phyloP scores from a whole-genome alignment of 2,113 vertebrate genomes.

The Ceratotherium simum region DNA sequence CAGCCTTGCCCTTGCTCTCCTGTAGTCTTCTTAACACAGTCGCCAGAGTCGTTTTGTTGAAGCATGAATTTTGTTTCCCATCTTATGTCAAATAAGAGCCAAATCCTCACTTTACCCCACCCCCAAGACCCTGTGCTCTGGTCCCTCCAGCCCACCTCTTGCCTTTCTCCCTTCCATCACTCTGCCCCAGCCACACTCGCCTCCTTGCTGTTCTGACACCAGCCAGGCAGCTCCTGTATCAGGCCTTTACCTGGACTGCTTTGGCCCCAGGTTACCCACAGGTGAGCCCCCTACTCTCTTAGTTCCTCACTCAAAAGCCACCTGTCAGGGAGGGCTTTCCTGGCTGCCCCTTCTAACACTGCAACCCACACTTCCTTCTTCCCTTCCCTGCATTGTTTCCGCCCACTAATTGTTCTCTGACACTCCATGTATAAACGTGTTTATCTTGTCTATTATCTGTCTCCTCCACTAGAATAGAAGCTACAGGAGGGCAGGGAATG shows the following conservation, averaged over 20 bases:
- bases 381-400: neutral
- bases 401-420: neutral
- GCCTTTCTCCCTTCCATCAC: neutral
- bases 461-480: neutral
- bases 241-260: neutral
- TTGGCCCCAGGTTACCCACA: neutral
- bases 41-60: neutral
- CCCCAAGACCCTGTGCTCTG: neutral
- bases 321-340: neutral
- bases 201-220: neutral
- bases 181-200: neutral
- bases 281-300: neutral
- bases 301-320: neutral
- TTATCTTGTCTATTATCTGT: neutral
- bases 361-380: neutral
- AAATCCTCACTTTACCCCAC: neutral
- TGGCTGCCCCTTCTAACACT: neutral
- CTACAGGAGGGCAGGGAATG: neutral
- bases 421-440: neutral
- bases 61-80: neutral
- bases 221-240: neutral
- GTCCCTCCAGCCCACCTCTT: neutral
- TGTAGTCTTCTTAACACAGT: neutral
- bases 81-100: neutral
- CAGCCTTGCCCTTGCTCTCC: neutral